Conservation (phyloP, 2,888 invertebrate genomes). For the Pegoplata infirma region DNA sequence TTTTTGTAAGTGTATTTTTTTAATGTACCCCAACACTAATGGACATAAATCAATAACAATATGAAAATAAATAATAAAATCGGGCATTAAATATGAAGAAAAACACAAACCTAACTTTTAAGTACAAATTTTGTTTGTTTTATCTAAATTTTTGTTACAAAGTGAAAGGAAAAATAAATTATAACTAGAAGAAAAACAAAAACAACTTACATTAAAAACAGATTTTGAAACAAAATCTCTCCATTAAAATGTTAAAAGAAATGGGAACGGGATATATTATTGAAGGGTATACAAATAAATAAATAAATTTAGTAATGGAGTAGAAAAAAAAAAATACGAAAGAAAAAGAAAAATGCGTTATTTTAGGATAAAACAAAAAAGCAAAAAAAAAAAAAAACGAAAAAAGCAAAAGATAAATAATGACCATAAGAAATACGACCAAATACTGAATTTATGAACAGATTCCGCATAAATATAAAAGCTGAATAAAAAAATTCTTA, state of each 20-base stretch:
- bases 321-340: conserved; percentile 12
- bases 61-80: conserved; percentile 59
- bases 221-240: conserved; percentile 53
- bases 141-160: conserved; percentile 10
- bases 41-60: conserved; percentile 55
- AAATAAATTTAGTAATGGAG: conserved; percentile 29
- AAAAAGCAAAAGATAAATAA: too few species aligned
- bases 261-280: conserved; percentile 51
- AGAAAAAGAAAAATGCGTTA: conserved; percentile 32
- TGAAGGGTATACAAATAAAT: conserved; percentile 58
- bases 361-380: background rate
- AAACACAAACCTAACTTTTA: conserved; percentile 28
- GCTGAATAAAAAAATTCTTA: too few species aligned
- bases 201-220: conserved; percentile 56
- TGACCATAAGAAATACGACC: background rate
- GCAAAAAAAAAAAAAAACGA: background rate
- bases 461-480: conserved; percentile 40
- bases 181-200: conserved; percentile 18
- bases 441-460: conserved; percentile 18
- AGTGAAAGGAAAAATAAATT: conserved; percentile 60
- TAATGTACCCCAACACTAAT: too few species aligned
- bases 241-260: conserved; percentile 47
- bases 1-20: too few species aligned
- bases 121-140: background rate
- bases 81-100: conserved; percentile 51